phyloP scores from a whole-genome alignment of 2,888 invertebrate genomes.

The Epistrophella euchroma region DNA sequence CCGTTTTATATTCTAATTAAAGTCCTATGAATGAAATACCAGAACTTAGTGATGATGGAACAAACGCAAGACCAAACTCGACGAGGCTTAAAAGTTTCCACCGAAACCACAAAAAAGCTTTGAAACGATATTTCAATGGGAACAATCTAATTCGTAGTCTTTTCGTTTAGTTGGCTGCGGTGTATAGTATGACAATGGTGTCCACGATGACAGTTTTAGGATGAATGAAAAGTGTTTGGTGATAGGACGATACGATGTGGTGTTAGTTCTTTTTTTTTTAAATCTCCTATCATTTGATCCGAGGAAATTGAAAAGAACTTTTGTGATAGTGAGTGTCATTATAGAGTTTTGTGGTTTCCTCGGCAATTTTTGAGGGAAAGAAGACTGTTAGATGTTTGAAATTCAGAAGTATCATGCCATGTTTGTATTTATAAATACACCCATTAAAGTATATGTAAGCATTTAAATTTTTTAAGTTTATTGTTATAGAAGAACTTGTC shows the following conservation, averaged over 20 bases:
- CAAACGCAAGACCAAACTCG: conserved; percentile 10
- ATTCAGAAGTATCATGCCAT: no score
- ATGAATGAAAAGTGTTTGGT: conserved; percentile 34
- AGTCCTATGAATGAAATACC: conserved; percentile 7
- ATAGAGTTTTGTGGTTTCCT: conserved; percentile 45
- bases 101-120: conserved; percentile 57
- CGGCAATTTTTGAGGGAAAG: background rate
- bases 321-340: conserved; percentile 41
- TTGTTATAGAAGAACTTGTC: background rate
- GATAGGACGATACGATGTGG: background rate
- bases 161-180: background rate
- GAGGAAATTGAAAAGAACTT: conserved; percentile 17
- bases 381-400: background rate
- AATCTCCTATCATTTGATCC: conserved; percentile 19
- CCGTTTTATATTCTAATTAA: conserved; percentile 51
- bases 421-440: no score
- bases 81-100: conserved; percentile 47
- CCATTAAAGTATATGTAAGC: no score
- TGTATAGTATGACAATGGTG: background rate
- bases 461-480: background rate
- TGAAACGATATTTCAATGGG: conserved; percentile 49
- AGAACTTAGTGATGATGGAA: conserved; percentile 24
- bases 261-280: background rate
- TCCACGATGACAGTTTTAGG: conserved; percentile 36
- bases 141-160: background rate